Percentiles rank a stretch among this genome's conserved stretches.
Conservation (phyloP, 2,888 invertebrate genomes). For the Liodrosophila aerea region DNA sequence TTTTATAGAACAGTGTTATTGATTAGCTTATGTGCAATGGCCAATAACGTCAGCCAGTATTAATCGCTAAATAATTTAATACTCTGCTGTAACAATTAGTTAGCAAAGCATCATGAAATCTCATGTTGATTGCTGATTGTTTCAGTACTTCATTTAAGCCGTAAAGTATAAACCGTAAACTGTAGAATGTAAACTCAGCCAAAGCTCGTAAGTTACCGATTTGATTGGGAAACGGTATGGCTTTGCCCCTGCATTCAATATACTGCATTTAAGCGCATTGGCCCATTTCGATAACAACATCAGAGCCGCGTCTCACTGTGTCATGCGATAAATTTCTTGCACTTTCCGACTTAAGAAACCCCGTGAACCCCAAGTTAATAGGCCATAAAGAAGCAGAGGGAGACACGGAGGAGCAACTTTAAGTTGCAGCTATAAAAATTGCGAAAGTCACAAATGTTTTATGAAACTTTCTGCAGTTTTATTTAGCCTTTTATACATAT, state of each 20-base stretch:
- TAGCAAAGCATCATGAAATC: constrained; percentile 16
- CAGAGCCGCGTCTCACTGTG: constrained; percentile 52
- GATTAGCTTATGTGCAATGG: no score
- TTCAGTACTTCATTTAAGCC: constrained; percentile 20
- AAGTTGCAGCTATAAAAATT: constrained; percentile 61
- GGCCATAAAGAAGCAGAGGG: constrained; percentile 16
- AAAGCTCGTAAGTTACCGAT: constrained; percentile 51
- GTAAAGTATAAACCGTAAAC: constrained; percentile 29
- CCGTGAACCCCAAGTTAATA: constrained; percentile 34
- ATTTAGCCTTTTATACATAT: constrained; percentile 55
- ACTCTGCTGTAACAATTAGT: no score
- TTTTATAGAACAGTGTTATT: no score
- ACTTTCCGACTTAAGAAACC: constrained; percentile 35
- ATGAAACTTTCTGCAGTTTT: constrained; percentile 67
- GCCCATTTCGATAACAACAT: constrained; percentile 54
- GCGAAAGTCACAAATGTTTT: constrained; percentile 75
- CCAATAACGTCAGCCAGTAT: no score
- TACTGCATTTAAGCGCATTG: constrained; percentile 45
- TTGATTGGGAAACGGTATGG: constrained; percentile 16
- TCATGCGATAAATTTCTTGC: constrained; percentile 68
- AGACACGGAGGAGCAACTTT: constrained; percentile 32
- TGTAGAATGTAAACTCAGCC: constrained; percentile 19
- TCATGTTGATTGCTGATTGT: constrained; percentile 14
- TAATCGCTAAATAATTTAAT: no score
- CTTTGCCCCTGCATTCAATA: constrained; percentile 13